These are phyloP conservation scores for Prochilodus magdalenae DNA, from an alignment of 2,113 vertebrate species.

Conservation along the genomic window DNA sequence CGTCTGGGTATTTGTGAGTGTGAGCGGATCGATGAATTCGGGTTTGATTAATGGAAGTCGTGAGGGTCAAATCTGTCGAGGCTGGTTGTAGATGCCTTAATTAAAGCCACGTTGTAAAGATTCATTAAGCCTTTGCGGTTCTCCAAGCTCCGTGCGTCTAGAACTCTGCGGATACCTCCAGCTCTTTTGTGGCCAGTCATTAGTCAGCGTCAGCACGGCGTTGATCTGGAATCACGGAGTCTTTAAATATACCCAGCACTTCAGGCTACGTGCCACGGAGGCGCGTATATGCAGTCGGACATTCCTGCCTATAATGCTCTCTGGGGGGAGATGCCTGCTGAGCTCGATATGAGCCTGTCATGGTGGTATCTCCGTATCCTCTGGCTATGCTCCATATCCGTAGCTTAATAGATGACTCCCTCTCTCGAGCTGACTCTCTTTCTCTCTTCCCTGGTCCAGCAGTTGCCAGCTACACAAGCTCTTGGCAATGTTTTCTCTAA, in stretches of 20 bases:
- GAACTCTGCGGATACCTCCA: too few relatives aligned
- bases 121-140: too few relatives aligned
- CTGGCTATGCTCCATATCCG: constrained; percentile 2
- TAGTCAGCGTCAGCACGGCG: background rate
- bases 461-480: background rate
- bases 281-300: background rate
- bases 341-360: constrained; percentile 14
- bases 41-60: too few relatives aligned
- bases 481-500: background rate
- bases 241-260: background rate
- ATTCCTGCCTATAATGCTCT: background rate
- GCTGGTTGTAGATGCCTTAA: too few relatives aligned
- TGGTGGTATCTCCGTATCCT: constrained; percentile 19
- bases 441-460: background rate
- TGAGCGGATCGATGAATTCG: too few relatives aligned
- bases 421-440: background rate
- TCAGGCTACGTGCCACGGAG: background rate
- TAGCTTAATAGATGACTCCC: constrained; percentile 4
- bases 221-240: background rate
- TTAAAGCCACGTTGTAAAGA: too few relatives aligned
- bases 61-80: too few relatives aligned
- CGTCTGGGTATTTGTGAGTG: too few relatives aligned
- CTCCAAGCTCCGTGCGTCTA: too few relatives aligned
- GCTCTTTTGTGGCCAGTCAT: background rate
- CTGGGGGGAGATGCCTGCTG: constrained; percentile 3